phyloP scores from a whole-genome alignment of 2,113 vertebrate species.

The Zosterops hypoxanthus region DNA sequence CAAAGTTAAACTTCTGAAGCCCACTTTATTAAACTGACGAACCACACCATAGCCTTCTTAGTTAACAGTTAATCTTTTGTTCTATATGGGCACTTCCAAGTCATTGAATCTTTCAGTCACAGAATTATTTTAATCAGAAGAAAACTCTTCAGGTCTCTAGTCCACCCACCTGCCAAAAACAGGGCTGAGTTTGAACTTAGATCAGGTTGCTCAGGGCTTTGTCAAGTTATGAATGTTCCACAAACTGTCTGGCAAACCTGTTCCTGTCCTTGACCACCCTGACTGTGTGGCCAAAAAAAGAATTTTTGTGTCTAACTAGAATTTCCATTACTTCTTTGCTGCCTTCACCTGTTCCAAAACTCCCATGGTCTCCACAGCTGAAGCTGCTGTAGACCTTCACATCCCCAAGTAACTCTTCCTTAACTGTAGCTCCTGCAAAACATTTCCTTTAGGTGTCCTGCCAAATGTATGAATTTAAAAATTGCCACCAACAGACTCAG shows the following conservation, averaged over 20 bases:
- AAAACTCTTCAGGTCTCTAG: background rate
- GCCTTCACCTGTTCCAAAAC: background rate
- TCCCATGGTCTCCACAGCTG: background rate
- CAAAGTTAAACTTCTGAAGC: background rate
- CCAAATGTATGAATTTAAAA: background rate
- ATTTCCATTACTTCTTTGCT: background rate
- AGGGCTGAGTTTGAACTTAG: background rate
- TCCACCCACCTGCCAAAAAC: background rate
- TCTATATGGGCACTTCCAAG: background rate
- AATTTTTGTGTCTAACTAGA: background rate
- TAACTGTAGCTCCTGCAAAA: background rate
- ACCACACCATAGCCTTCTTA: background rate
- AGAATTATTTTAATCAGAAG: background rate
- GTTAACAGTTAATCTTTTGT: background rate
- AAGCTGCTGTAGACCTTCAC: background rate
- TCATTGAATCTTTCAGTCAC: background rate
- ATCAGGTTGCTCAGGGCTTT: background rate
- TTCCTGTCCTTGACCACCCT: background rate
- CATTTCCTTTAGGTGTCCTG: background rate
- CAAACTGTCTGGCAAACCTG: background rate
- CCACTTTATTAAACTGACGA: background rate
- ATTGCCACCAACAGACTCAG: accelerated
- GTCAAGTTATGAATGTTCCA: background rate
- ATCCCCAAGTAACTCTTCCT: background rate
- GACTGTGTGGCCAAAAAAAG: accelerated